Evolutionary conservation across 2,888 invertebrate genomes (phyloP), one percentile per base, ranked within the genome.

Genomic region (Pyrocoelia pectoralis): DNA sequence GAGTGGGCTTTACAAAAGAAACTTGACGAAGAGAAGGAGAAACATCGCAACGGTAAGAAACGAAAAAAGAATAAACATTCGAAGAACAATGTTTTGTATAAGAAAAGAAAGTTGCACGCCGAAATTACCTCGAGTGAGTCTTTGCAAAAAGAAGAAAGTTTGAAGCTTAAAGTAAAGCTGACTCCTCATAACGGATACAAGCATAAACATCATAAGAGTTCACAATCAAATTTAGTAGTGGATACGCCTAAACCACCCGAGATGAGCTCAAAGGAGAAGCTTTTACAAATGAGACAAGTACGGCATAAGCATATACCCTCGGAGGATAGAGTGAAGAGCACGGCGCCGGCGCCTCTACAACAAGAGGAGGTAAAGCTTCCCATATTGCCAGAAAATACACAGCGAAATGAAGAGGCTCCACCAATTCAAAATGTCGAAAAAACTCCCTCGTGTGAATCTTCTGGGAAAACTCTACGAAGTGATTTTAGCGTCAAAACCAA

Each of bases 1-100:
- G 82, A 82, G 65, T 82, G 82, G 82, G 81, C 80, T 8, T 55
- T 79, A 54, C 78, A 80, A 65, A 79, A 81, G 64, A 72, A 79
- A 29, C 70, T 78, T 24, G 79, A 78, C 60, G 77, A 76, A 40
- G 74, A 73, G n/a, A 72, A 76, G 48, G 66, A 72, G 1, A 68
- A 72, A 14, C 74, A 75, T 50, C 77, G 78, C 52, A 70, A 82
- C 14, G 84, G 83, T 63, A 85, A 85, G 72, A 86, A 85, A 72
- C 79, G 85, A 24, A 86, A 86, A 72, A 86, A 86, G 78, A 80
- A 74, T 55, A 86, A 86, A 72, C 86, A 86, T 73, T 85, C 85
- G 1, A 84, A 84, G 73, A 83, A 83, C 61, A 82, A 84, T 15
- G 76, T 73, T n/a, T 68, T 74, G 24, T 77, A 79, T 28, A 86